Base-by-base conservation (phyloP, 2,797 vertebrate genomes). In the Manis crassicaudata region DNA sequence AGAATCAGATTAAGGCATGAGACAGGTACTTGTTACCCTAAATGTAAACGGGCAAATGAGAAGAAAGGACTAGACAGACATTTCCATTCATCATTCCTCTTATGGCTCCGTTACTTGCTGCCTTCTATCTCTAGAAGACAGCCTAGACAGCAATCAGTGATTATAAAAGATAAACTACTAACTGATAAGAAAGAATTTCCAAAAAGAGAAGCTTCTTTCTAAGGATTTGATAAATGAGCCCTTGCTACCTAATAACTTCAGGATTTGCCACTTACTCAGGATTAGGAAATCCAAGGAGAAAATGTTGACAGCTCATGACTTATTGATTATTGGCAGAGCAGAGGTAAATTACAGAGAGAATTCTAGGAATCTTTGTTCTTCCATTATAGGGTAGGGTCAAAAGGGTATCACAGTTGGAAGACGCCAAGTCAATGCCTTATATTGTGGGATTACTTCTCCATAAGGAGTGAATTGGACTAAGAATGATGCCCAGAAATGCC, bases 81-180 rank as follows among this genome's bases (percentile, higher is more conserved):
- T 70, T 91, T 90, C 88, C 91, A 50, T 95, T 91, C 79, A 68
- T 89, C 96, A 88, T 60, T 81, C 43, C 7, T 81, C 92, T 67
- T 50, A 56, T 20, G 21, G 21, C 77, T 67, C n/a, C 83, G 21
- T 77, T 86, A 77, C 46, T 84, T 67, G 23, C 63, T 77, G 27
- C 46, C 58, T 77, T 87, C 73, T n/a, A 8, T 68, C 89, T 94
- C 90, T 93, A 46, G 81, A 58, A 86, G 83, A 92, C 68, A 88
- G 46, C 58, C 32, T 83, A 63, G 92, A 94, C 70, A 92, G 80
- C 81, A 85, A 75, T 94, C 80, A 35, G 52, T 92, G 86, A 94
- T 96, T 92, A 84, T 68, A 27, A 93, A 95, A 97, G 94, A 90
- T 92, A 96, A 96, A 93, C 65, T 90, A 88, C 63, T 21, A 72